Conservation (phyloP, 1,140 invertebrate genomes). For the Trichonephila inaurata region DNA sequence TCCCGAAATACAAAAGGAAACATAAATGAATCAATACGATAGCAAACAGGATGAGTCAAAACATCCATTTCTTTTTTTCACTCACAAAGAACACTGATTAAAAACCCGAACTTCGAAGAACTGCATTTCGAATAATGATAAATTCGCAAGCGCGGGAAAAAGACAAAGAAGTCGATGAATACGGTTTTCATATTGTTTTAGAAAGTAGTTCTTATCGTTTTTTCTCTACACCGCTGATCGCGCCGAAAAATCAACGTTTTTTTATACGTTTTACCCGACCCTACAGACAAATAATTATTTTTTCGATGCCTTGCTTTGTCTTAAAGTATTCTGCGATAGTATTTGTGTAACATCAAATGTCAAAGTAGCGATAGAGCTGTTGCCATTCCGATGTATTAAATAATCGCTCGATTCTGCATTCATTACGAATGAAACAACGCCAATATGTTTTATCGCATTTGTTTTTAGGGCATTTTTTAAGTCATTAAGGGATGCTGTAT, state of each 20-base stretch:
- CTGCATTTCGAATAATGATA: constrained; percentile 13
- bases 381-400: neutral
- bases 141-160: constrained; percentile 8
- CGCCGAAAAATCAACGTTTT: constrained; percentile 26
- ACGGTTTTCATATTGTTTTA: neutral
- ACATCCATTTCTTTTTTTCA: neutral
- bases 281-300: constrained; percentile 20
- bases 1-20: neutral
- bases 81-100: constrained; percentile 1
- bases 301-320: constrained; percentile 34
- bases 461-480: neutral
- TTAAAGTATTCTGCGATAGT: neutral
- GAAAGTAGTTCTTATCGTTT: constrained; percentile 6
- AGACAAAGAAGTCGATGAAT: constrained; percentile 27
- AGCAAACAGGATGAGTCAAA: neutral
- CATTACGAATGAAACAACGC: constrained; percentile 14
- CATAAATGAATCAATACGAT: neutral
- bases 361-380: neutral
- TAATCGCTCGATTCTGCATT: constrained; percentile 18
- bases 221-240: neutral
- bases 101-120: neutral
- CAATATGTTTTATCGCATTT: neutral
- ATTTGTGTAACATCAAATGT: neutral
- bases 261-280: neutral
- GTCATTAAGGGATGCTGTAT: constrained; percentile 10